These are phyloP conservation scores for Ferrisia virgata DNA, from an alignment of 2,888 invertebrate species.

Conservation along the genomic window DNA sequence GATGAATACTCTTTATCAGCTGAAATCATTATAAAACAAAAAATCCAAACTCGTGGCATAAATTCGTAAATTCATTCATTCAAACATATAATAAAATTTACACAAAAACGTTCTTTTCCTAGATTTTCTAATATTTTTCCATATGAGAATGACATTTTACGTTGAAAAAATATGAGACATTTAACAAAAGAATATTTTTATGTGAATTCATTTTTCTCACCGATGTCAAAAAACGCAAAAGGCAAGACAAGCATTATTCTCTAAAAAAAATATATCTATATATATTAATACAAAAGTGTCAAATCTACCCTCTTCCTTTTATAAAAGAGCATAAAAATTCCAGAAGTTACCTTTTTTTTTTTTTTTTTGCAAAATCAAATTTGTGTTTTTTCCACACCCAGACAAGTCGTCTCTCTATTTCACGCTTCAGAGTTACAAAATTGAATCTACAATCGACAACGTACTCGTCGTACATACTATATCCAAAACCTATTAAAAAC, in stretches of 20 bases:
- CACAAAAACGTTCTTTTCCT: neutral
- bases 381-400: constrained; percentile 9
- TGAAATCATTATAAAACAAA: neutral
- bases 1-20: too few species aligned
- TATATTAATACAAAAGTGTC: constrained; percentile 24
- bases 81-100: neutral
- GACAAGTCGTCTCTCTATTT: neutral
- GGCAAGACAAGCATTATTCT: constrained; percentile 32
- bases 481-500: constrained; percentile 12
- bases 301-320: constrained; percentile 18
- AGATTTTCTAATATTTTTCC: constrained; percentile 15
- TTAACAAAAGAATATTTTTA: constrained; percentile 37
- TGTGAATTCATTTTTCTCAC: constrained; percentile 40
- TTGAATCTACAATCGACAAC: constrained; percentile 15
- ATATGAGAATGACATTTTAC: neutral
- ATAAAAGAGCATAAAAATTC: neutral
- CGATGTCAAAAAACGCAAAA: constrained; percentile 30
- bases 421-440: neutral
- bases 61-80: neutral
- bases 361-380: constrained; percentile 20
- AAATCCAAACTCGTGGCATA: neutral
- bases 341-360: neutral
- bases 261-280: neutral
- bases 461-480: neutral
- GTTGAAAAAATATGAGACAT: constrained; percentile 19